Base-by-base conservation (phyloP, 2,888 invertebrate genomes). In the Eustalomyia histrio region DNA sequence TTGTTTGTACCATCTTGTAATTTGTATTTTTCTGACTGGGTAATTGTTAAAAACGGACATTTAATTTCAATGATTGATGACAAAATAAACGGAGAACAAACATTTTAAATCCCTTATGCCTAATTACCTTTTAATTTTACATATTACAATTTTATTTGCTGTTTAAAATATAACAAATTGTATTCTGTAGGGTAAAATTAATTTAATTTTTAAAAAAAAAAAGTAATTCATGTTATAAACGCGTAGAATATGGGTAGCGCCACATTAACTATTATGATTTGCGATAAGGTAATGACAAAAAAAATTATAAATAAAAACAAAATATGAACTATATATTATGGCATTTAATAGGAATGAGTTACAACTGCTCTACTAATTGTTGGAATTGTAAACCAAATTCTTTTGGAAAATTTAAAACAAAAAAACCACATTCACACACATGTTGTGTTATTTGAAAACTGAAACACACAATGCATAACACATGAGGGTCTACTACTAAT, bases 391-490 rank as follows among this genome's bases (percentile, higher is more conserved):
- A 8, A 47, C 43, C 43, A 47, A 52, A 68, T 57, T 61, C n/a
- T 16, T 71, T 50, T 50, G 14, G n/a, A 61, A 52, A 4, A 24
- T 16, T 60, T 55, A 16, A 29, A 55, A 55, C 63, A 64, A 73
- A 55, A 55, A 72, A 64, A 73, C 64, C 73, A 58, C 73, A 74
- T 74, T 65, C 33, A 50, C 43, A 53, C 63, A 64, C 35, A 58
- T 64, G 61, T n/a, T 58, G 52, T 64, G 61, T n/a, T 58, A 10
- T 47, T 47, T 47, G 43, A 14, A n/a, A n/a, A 47, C 0, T n/a
- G 6, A 47, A n/a, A 47, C 43, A 47, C 6, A 47, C n/a, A 47
- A 47, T 29, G 1, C 5, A 29, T n/a, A n/a, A n/a, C n/a, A n/a
- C n/a, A 47, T 47, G 43, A n/a, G 43, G 43, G 43, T 47, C 43